Base-by-base conservation (phyloP, 2,113 vertebrate species). In the Burhinus bistriatus region DNA sequence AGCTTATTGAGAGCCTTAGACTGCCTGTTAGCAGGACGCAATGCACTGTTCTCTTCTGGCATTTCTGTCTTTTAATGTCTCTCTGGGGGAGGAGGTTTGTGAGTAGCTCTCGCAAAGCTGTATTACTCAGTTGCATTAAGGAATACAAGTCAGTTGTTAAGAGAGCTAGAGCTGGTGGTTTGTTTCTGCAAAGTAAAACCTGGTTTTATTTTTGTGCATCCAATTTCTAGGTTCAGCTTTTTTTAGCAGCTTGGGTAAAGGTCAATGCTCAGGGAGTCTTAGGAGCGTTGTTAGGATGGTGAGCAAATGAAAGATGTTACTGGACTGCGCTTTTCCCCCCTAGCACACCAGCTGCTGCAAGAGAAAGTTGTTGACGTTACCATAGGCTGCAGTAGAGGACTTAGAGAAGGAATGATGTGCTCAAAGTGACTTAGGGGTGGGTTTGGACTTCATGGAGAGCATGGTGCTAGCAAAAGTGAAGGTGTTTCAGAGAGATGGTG, bases 21-120 rank as follows among this genome's bases (percentile, higher is more conserved):
- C 30, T 65, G 79, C 32, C 54, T 29, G 51, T 30, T 26, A 69
- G 38, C 32, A 73, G 51, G 36, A 22, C 23, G 20, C 42, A 34
- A 9, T 9, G 47, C 11, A 13, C 29, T 21, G 11, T 34, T 69
- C 26, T 55, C 68, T 51, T 44, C 30, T 49, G 71, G 65, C 76
- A 75, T 88, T 94, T 91, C 36, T 89, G 78, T 97, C 94, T 82
- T 84, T 81, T 57, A 95, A 72, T 44, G 66, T 45, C 81, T n/a
- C 21, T 71, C 22, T 11, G 25, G 52, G 25, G 34, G 22, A 68
- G 21, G 16, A 47, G 15, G 26, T 27, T 62, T 57, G 42, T 32
- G 27, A 45, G 52, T 30, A 58, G 20, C 22, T 64, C 51, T 32
- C 72, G 38, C 42, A 42, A 47, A 45, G 22, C 29, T 36, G 1